Evolutionary conservation across 2,113 vertebrate species (phyloP).

Genomic region (Corapipo altera): DNA sequence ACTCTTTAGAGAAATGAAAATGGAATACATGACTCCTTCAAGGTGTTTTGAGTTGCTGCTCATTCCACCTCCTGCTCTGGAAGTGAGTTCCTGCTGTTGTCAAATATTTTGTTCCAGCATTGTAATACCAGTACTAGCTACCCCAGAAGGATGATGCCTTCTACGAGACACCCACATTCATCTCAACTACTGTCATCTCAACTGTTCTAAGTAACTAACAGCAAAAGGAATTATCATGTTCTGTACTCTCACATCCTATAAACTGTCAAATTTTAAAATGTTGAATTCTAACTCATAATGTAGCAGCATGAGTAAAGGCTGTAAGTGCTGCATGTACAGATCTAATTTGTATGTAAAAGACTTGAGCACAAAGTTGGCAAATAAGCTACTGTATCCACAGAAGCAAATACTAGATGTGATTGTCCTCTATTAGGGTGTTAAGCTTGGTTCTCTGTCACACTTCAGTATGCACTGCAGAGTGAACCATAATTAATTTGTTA

Average conservation of each 20-base stretch:
- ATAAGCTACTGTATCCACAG: background rate
- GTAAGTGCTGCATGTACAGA: background rate
- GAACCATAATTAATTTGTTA: background rate
- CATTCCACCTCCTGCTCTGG: background rate
- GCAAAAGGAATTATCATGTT: background rate
- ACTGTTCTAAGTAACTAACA: background rate
- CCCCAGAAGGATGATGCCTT: background rate
- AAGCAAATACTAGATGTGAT: background rate
- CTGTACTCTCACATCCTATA: background rate
- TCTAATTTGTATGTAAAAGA: background rate
- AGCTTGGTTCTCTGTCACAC: background rate
- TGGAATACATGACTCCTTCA: background rate
- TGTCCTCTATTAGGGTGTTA: background rate
- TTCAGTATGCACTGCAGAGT: background rate
- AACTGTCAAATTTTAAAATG: background rate
- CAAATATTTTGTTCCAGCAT: background rate
- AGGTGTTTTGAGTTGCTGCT: background rate
- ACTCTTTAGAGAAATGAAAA: background rate
- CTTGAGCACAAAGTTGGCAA: background rate
- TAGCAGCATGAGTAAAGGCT: background rate
- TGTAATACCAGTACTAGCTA: background rate
- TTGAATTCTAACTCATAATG: background rate
- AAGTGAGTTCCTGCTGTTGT: background rate
- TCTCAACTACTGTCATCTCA: background rate
- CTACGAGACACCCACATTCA: background rate